Evolutionary conservation across 2,113 vertebrate genomes (phyloP), one percentile per base, ranked within the genome.

Genomic region (Erinaceus europaeus): DNA sequence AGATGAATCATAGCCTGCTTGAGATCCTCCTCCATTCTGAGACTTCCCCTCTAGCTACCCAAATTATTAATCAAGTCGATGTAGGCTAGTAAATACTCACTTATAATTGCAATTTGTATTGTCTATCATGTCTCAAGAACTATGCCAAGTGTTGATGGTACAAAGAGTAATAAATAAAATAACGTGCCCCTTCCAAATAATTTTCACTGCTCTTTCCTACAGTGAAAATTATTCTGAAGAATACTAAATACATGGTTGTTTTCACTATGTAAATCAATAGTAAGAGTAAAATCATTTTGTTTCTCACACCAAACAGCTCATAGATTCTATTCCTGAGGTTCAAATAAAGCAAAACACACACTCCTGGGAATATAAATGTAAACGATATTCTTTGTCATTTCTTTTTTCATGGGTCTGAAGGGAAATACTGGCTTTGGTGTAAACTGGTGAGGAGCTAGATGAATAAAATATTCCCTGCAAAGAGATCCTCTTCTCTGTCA

Each of bases 1-100:
- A 46, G 44, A 46, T 90, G 79, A 91, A 68, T 76, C 73, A 92
- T 20, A 69, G 8, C 64, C 12, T 69, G 13, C 42, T 90, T 78
- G 17, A 79, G 14, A 61, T 79, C 5, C 25, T 73, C 13, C 53
- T 44, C 40, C 68, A 64, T 67, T 88, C 86, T 82, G 29, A 75
- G 46, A 73, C 34, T 75, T 69, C 53, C 27, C 15, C 69, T 68
- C 78, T 67, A 82, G 83, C 44, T 46, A 53, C 38, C 21, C 61
- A 72, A 40, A 90, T 89, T 62, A 53, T 83, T 72, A 67, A 72
- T 42, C 36, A 78, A 71, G n/a, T n/a, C n/a, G 52, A 71, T 65
- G 38, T 44, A 34, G 50, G 27, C 29, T 64, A 88, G 7, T 46
- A 52, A 44, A 74, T 64, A 80, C n/a, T 68, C 32, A 76, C 34